Evolutionary conservation across 2,888 invertebrate genomes (phyloP).

Genomic region (Smittia aterrima): DNA sequence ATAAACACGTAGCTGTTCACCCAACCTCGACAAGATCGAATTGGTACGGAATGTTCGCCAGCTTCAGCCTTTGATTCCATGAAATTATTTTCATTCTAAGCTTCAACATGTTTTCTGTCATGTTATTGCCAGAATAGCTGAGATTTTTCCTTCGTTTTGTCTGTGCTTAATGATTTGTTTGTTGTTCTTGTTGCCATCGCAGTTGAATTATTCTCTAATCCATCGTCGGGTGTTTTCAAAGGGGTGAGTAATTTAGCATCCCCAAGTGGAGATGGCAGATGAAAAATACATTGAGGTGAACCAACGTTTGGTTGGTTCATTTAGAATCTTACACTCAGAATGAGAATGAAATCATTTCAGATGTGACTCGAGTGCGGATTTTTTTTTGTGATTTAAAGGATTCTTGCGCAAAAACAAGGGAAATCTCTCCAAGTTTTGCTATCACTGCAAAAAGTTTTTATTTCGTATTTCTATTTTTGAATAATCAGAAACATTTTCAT

Average conservation of each 20-base stretch:
- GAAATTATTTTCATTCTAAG: conserved; percentile 3
- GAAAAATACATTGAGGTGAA: conserved; percentile 13
- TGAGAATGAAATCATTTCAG: background rate
- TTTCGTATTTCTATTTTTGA: background rate
- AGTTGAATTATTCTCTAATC: background rate
- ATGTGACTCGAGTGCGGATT: background rate
- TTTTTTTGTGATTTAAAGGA: background rate
- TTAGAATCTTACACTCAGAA: background rate
- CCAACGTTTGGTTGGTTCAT: background rate
- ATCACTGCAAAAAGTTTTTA: background rate
- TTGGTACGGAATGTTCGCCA: background rate
- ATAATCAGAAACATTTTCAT: conserved; percentile 6
- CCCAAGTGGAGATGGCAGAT: background rate
- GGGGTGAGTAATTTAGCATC: background rate
- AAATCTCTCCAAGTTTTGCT: too few species aligned
- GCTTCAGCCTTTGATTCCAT: conserved; percentile 9
- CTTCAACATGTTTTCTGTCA: conserved; percentile 1
- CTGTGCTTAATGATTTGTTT: conserved; percentile 18
- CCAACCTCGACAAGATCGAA: background rate
- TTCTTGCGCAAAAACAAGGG: background rate
- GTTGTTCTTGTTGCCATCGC: background rate
- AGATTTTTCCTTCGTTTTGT: conserved; percentile 5
- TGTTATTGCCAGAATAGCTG: background rate
- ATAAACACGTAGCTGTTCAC: background rate
- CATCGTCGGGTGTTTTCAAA: background rate